These are phyloP conservation scores for Leucophenga varia DNA, from an alignment of 1,140 invertebrate genomes.

Conservation along the genomic window DNA sequence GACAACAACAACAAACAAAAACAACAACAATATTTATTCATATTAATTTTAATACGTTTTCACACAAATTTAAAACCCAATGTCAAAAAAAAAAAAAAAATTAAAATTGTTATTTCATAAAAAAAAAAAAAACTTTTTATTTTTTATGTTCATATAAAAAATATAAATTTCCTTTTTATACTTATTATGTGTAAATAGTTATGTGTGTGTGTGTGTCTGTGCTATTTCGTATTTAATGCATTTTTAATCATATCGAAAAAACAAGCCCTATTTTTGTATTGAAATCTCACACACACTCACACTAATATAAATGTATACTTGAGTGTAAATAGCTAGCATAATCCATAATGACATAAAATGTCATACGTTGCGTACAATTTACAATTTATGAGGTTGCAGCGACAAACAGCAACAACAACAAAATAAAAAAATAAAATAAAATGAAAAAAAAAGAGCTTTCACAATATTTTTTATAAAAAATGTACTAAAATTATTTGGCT, in stretches of 20 bases:
- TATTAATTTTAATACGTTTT: slow-evolving; percentile 49
- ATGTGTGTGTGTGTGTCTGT: too few relatives aligned
- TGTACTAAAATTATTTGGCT: slow-evolving; percentile 36
- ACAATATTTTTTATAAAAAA: too few relatives aligned
- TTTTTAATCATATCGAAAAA: slow-evolving; percentile 47
- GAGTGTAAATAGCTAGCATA: slow-evolving; percentile 14
- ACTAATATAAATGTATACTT: slow-evolving; percentile 7
- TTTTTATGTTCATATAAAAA: too few relatives aligned
- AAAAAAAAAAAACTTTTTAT: slow-evolving; percentile 3
- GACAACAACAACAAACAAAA: too few relatives aligned
- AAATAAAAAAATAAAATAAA: too few relatives aligned
- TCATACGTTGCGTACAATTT: neutral
- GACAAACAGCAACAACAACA: too few relatives aligned
- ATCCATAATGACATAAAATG: slow-evolving; percentile 20
- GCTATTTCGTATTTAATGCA: slow-evolving; percentile 42
- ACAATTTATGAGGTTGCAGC: slow-evolving; percentile 25
- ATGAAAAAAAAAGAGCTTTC: slow-evolving; percentile 6
- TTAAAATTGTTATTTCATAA: too few relatives aligned
- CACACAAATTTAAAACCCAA: slow-evolving; percentile 18
- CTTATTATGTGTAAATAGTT: too few relatives aligned
- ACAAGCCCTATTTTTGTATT: too few relatives aligned
- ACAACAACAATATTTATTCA: too few relatives aligned
- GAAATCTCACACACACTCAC: slow-evolving; percentile 9
- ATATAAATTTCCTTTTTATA: too few relatives aligned
- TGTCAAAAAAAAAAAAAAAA: slow-evolving; percentile 7